These are phyloP conservation scores for Oenanthe oenanthe DNA, from an alignment of 2,113 vertebrate genomes.

Conservation along the genomic window DNA sequence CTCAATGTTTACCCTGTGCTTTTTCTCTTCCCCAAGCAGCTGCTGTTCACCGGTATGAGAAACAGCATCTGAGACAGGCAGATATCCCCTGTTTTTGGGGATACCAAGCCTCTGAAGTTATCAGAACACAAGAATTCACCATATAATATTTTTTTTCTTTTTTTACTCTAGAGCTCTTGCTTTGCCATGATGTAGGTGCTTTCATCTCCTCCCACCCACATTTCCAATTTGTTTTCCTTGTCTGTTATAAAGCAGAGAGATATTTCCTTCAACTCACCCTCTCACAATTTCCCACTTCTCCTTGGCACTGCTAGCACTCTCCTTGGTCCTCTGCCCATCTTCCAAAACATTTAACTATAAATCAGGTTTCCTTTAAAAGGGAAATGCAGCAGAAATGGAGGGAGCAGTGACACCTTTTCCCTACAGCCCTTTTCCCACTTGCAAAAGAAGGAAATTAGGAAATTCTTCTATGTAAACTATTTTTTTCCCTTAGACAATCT, in stretches of 20 bases:
- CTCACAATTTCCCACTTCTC: slow-evolving; percentile 18
- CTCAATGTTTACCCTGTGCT: rapidly evolving
- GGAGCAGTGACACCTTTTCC: not conserved
- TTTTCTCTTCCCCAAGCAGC: not conserved
- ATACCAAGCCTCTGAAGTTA: not conserved
- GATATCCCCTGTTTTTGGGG: not conserved
- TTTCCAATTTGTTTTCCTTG: slow-evolving; percentile 26
- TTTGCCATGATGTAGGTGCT: not conserved
- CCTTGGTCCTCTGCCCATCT: slow-evolving; percentile 35
- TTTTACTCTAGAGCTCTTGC: not conserved
- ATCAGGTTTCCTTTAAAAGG: slow-evolving; percentile 15
- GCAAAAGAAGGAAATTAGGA: not conserved
- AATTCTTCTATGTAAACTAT: not conserved
- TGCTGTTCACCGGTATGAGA: not conserved
- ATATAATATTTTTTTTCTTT: not conserved
- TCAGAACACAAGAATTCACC: not conserved
- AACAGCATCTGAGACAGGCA: not conserved
- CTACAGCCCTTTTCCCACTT: not conserved
- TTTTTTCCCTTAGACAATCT: not conserved
- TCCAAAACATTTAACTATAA: slow-evolving; percentile 26
- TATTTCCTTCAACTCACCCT: slow-evolving; percentile 9
- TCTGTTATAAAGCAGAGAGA: not conserved
- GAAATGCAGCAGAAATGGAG: not conserved
- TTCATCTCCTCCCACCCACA: not conserved
- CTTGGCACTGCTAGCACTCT: not conserved